Evolutionary conservation across 2,888 invertebrate species (phyloP).

Genomic region (Acronicta aceris): DNA sequence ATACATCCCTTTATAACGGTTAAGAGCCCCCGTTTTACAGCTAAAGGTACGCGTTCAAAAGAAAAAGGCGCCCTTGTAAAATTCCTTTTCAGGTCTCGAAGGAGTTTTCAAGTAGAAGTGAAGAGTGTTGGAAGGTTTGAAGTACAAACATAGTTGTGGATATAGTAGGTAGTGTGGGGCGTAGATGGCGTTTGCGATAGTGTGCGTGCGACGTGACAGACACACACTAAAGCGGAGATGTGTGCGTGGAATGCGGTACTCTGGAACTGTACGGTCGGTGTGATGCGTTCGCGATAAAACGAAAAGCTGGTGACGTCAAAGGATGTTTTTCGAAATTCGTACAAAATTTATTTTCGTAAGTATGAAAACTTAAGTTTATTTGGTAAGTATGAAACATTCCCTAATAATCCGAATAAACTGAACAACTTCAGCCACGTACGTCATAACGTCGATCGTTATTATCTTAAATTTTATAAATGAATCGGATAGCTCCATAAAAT

Average conservation of each 20-base stretch:
- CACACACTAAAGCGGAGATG: conserved; percentile 48
- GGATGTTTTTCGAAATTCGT: conserved; percentile 46
- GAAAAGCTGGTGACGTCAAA: conserved; percentile 70
- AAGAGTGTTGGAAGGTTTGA: conserved; percentile 62
- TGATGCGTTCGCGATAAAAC: conserved; percentile 63
- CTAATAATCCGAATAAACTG: neutral
- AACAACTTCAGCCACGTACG: neutral
- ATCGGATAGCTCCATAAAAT: conserved; percentile 2
- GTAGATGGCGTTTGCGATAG: conserved; percentile 62
- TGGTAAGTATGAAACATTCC: conserved; percentile 10
- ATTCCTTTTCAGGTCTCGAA: conserved; percentile 84
- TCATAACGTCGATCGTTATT: too few species aligned
- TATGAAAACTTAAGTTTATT: conserved; percentile 15
- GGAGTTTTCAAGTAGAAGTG: conserved; percentile 73
- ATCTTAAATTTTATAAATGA: neutral
- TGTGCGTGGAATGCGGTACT: conserved; percentile 77
- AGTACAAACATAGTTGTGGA: conserved; percentile 67
- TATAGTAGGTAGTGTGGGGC: conserved; percentile 74
- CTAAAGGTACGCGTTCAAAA: conserved; percentile 79
- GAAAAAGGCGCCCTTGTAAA: conserved; percentile 84
- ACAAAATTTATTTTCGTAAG: conserved; percentile 30
- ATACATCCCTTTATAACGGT: conserved; percentile 74
- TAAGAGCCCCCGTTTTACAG: conserved; percentile 78
- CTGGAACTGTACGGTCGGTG: conserved; percentile 56
- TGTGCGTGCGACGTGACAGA: conserved; percentile 76